Conservation (phyloP, 64 coral and sea anemone genomes). For the Montipora sp. region DNA sequence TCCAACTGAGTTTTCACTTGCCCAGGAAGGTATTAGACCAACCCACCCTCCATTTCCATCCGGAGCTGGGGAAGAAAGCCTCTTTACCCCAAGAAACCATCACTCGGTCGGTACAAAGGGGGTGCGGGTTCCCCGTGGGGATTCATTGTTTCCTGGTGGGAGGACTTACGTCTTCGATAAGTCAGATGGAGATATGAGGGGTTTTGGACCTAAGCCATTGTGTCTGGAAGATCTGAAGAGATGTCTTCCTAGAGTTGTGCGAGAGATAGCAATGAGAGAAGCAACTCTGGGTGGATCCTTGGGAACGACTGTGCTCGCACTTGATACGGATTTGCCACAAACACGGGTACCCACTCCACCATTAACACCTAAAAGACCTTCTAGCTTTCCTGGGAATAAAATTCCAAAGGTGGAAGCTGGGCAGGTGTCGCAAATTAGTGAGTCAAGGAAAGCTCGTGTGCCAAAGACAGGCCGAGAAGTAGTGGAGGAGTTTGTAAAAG, state of each 20-base stretch:
- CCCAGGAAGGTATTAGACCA: neutral
- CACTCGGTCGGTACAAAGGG: neutral
- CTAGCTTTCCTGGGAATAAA: conserved; percentile 52
- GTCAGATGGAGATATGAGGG: conserved; percentile 15
- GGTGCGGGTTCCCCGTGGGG: conserved; percentile 42
- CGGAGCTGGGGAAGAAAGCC: conserved; percentile 27
- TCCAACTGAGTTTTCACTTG: conserved; percentile 41
- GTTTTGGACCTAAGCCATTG: conserved; percentile 67
- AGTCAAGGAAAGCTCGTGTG: conserved; percentile 36
- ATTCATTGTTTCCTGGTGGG: conserved; percentile 22
- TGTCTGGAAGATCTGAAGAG: conserved; percentile 74
- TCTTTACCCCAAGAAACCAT: conserved; percentile 30
- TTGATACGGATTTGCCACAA: conserved; percentile 76
- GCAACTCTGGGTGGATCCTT: conserved; percentile 70
- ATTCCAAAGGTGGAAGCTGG: conserved; percentile 21
- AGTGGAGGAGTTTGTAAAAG: conserved; percentile 88
- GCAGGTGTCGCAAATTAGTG: conserved; percentile 1
- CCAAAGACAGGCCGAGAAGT: conserved; percentile 87
- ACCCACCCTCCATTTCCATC: conserved; percentile 18
- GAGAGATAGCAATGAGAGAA: conserved; percentile 79
- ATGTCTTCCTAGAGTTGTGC: conserved; percentile 76
- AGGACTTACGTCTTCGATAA: conserved; percentile 65
- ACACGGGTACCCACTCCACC: conserved; percentile 76
- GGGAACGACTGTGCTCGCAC: conserved; percentile 75
- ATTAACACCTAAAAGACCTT: conserved; percentile 66